Percentiles rank a stretch among this genome's conserved stretches.
Conservation (phyloP, 2,888 invertebrate genomes). For the Copidosoma aretas region DNA sequence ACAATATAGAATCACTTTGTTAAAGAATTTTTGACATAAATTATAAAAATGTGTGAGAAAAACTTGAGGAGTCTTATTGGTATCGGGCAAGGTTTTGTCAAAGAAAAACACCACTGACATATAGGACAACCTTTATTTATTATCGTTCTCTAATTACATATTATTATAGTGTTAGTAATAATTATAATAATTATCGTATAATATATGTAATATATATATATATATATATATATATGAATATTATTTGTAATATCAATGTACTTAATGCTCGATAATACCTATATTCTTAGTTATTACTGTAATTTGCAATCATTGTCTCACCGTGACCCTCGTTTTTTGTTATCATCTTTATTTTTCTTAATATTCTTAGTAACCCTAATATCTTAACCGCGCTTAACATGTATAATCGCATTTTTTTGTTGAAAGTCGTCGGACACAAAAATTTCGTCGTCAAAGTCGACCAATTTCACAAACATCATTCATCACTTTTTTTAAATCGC, state of each 20-base stretch:
- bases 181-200: constrained; percentile 46
- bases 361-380: neutral
- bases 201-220: neutral
- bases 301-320: constrained; percentile 55
- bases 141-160: constrained; percentile 56
- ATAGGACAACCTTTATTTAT: constrained; percentile 61
- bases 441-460: neutral
- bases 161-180: constrained; percentile 51
- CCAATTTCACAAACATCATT: neutral
- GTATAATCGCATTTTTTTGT: neutral
- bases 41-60: too few species aligned
- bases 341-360: neutral
- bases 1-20: too few species aligned
- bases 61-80: too few species aligned
- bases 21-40: too few species aligned
- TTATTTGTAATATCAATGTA: neutral
- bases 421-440: constrained; percentile 5
- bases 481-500: too few species aligned
- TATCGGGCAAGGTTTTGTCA: neutral
- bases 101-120: constrained; percentile 46
- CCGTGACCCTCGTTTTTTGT: constrained; percentile 42
- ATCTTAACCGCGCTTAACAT: neutral
- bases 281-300: constrained; percentile 47
- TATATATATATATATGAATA: neutral
- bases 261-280: constrained; percentile 51